Base-by-base conservation (phyloP, 2,888 invertebrate species). In the Lumbricus terrestris region DNA sequence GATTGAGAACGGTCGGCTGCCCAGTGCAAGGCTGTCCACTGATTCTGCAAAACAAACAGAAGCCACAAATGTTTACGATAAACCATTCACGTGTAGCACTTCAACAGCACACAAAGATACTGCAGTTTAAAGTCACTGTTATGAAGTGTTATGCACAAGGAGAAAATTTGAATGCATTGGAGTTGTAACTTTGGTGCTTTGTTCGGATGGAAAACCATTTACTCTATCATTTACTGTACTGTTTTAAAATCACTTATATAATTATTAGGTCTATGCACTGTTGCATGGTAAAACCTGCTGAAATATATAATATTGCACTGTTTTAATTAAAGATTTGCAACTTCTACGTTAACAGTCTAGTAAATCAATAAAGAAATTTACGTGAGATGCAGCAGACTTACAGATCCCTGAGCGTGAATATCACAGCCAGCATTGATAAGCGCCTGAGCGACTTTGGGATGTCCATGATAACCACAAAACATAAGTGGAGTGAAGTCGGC, bases 21-120 rank as follows among this genome's bases (percentile, higher is more conserved):
- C 95, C 95, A 95, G 92, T 95, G 95, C 82, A 95, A 91, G 0
- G 95, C 95, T n/a, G 94, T 94, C 95, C 95, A 95, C 88, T 93
- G 93, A 91, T 94, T 94, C 95, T 95, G 92, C 18, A 92, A 90
- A 54, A 16, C 85, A 13, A 85, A 91, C 83, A 0, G 18, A 40
- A 8, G 16, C 33, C 69, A 33, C 11, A 54, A 33, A 33, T 11
- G 33, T 16, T 42, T 20, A n/a, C 40, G 40, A 29, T 8, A 42
- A 20, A 34, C 42, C 20, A 20, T 88, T 34, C 37, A n/a, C 42
- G n/a, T 69, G n/a, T 69, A n/a, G 1, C 11, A 69, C 69, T n/a
- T 29, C 1, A 88, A 88, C 88, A 6, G 15, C 37, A 88, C 29
- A 88, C 8, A 34, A 88, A 88, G 13, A 13, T 88, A 29, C 35